Evolutionary conservation across 2,888 invertebrate species (phyloP).

Genomic region (Tinea semifulvella): DNA sequence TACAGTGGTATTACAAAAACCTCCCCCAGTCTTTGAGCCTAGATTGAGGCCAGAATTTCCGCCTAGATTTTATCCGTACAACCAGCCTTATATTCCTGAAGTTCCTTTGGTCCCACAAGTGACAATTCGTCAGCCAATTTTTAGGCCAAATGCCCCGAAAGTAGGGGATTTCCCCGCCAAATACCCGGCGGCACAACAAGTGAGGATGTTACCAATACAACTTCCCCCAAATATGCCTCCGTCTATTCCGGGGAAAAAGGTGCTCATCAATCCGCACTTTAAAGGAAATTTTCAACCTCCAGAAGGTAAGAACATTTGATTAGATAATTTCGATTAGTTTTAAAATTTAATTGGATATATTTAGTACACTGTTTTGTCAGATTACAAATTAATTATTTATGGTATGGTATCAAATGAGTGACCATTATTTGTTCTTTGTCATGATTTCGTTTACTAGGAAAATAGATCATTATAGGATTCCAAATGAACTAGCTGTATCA

Average conservation of each 20-base stretch:
- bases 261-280: constrained; percentile 74
- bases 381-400: too few species aligned
- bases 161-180: background rate
- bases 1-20: background rate
- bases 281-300: constrained; percentile 68
- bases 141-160: constrained; percentile 16
- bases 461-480: too few species aligned
- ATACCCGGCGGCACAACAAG: constrained; percentile 34
- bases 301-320: too few species aligned
- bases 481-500: too few species aligned
- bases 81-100: constrained; percentile 4
- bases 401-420: too few species aligned
- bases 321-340: too few species aligned
- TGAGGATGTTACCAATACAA: constrained; percentile 49
- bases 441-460: too few species aligned
- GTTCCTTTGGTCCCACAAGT: constrained; percentile 36
- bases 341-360: too few species aligned
- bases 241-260: constrained; percentile 63
- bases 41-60: constrained; percentile 23
- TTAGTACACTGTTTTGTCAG: too few species aligned
- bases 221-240: constrained; percentile 39
- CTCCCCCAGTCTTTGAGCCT: background rate
- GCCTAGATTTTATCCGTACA: constrained; percentile 29
- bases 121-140: constrained; percentile 35
- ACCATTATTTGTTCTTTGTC: too few species aligned